A percentile compares a stretch with the other conserved stretches of the same genome.
phyloP scores from a whole-genome alignment of 2,888 invertebrate genomes.

The Mesoligia furuncula region DNA sequence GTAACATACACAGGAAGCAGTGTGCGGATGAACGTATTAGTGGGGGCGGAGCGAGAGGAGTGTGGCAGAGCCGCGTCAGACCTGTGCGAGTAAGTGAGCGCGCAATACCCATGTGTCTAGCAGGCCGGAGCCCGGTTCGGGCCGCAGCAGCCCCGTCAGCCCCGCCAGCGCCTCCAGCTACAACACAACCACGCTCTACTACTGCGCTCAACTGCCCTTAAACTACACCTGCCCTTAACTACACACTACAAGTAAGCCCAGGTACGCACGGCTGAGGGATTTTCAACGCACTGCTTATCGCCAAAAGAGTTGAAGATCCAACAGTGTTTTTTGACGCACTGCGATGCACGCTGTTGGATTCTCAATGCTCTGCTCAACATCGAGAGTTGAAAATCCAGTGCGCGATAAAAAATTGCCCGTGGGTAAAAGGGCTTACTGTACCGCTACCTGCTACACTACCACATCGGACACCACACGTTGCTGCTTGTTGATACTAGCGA shows the following conservation, averaged over 20 bases:
- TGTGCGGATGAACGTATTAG: conserved; percentile 62
- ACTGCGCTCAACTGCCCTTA: conserved; percentile 60
- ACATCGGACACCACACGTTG: conserved; percentile 18
- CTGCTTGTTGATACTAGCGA: conserved; percentile 13
- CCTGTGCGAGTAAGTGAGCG: conserved; percentile 91
- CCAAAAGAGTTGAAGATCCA: background rate
- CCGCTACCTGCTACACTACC: conserved; percentile 32
- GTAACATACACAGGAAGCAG: conserved; percentile 75
- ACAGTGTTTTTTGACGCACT: background rate
- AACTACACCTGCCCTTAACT: conserved; percentile 24
- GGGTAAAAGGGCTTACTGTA: background rate
- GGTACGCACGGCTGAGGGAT: background rate
- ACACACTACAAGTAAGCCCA: conserved; percentile 10
- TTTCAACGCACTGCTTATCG: background rate
- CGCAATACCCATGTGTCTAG: conserved; percentile 91
- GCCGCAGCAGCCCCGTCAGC: conserved; percentile 89
- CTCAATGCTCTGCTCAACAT: background rate
- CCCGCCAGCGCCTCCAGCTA: conserved; percentile 90
- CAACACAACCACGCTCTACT: conserved; percentile 82
- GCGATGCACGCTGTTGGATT: background rate
- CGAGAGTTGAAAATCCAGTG: background rate
- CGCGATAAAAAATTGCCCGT: background rate
- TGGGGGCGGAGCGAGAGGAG: conserved; percentile 70
- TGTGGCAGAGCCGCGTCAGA: conserved; percentile 84
- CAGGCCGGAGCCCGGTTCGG: conserved; percentile 87